A percentile compares a stretch with the other conserved stretches of the same genome.
phyloP scores from a whole-genome alignment of 2,888 invertebrate species.

The Oscheius sp. region DNA sequence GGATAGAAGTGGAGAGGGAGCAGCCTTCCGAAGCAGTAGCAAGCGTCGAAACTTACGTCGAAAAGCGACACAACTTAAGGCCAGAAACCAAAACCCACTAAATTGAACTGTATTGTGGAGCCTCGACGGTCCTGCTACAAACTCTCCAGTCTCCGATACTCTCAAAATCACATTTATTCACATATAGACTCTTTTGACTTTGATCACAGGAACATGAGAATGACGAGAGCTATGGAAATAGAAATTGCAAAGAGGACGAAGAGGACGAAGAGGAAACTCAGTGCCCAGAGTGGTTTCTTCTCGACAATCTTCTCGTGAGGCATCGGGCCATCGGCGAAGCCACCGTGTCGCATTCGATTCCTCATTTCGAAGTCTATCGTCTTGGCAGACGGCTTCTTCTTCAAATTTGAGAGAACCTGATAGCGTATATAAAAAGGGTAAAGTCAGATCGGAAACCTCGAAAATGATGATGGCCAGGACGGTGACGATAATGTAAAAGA shows the following conservation, averaged over 20 bases:
- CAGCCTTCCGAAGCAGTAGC: too few relatives aligned
- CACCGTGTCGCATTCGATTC: constrained; percentile 10
- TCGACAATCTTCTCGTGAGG: constrained; percentile 7
- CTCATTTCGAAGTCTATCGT: constrained; percentile 29
- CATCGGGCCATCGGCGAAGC: constrained; percentile 32
- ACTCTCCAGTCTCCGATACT: too few relatives aligned
- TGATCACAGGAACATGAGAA: constrained; percentile 30
- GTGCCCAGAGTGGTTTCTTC: constrained; percentile 31
- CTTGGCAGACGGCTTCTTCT: constrained; percentile 20
- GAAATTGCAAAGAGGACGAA: constrained; percentile 31
- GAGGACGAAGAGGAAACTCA: constrained; percentile 19
- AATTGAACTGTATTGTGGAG: too few relatives aligned
- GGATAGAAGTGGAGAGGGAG: too few relatives aligned
- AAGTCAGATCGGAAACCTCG: constrained; percentile 18
- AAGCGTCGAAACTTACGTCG: too few relatives aligned
- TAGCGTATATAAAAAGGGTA: background rate
- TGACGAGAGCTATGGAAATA: constrained; percentile 7
- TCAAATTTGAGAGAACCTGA: constrained; percentile 22
- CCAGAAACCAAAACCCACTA: too few relatives aligned
- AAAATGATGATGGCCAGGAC: constrained; percentile 32
- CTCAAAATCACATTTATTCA: too few relatives aligned
- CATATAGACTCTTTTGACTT: background rate
- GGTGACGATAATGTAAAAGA: constrained; percentile 33
- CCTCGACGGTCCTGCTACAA: too few relatives aligned
- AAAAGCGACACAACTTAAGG: too few relatives aligned